Conservation (phyloP, 2,113 vertebrate genomes). For the Podocnemis expansa region DNA sequence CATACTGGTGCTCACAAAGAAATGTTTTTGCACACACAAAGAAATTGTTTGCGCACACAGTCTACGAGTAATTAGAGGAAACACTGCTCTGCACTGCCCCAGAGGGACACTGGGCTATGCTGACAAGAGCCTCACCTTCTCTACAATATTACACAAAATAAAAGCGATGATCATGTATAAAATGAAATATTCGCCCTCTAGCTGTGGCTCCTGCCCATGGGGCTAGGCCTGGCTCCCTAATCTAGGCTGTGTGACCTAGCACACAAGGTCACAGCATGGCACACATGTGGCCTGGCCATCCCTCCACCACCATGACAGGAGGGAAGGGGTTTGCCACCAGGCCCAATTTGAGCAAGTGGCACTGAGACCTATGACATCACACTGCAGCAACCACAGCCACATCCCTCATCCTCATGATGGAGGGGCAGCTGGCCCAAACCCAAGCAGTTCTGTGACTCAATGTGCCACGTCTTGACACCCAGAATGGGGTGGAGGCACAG, state of each 20-base stretch:
- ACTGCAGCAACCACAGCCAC: not conserved
- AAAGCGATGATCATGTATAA: not conserved
- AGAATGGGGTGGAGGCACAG: not conserved
- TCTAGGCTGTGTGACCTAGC: not conserved
- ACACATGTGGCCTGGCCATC: not conserved
- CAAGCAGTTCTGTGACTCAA: not conserved
- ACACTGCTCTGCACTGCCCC: not conserved
- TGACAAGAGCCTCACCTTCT: not conserved
- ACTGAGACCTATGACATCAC: not conserved
- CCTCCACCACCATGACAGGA: not conserved
- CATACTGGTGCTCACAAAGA: too few relatives aligned
- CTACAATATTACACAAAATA: not conserved
- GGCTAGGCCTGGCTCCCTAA: not conserved
- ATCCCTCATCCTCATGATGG: not conserved
- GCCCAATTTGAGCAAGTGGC: not conserved
- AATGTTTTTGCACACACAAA: too few relatives aligned
- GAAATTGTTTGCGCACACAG: too few relatives aligned
- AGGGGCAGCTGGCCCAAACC: not conserved
- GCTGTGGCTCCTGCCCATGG: not conserved
- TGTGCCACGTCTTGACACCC: not conserved
- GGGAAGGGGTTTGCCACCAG: not conserved
- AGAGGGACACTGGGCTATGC: not conserved
- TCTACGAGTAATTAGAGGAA: too few relatives aligned
- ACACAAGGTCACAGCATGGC: not conserved
- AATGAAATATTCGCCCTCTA: not conserved